Evolutionary conservation across 2,888 invertebrate species (phyloP).

Genomic region (Megalurothrips usitatus): DNA sequence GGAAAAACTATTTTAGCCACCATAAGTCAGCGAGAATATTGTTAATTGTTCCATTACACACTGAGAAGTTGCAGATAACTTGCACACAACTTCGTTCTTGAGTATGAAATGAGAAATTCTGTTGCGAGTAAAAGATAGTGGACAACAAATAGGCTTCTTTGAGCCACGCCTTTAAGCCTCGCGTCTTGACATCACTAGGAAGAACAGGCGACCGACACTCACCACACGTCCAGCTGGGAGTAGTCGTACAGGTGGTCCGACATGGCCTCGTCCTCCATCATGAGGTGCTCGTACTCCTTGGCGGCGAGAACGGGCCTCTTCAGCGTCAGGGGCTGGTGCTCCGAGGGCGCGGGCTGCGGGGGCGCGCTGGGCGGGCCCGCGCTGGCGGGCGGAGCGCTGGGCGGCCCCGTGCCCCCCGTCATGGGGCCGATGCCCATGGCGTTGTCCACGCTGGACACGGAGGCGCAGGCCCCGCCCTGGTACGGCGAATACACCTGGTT

Average conservation of each 20-base stretch:
- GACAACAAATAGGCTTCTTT: neutral
- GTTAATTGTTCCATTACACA: constrained; percentile 35
- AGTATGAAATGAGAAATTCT: neutral
- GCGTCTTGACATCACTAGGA: neutral
- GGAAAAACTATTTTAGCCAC: constrained; percentile 7
- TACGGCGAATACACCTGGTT: constrained; percentile 43
- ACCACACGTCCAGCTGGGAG: constrained; percentile 79
- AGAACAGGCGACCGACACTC: constrained; percentile 43
- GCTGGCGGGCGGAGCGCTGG: constrained; percentile 43
- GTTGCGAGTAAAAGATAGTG: constrained; percentile 34
- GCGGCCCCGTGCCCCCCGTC: constrained; percentile 38
- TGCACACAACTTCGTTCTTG: neutral
- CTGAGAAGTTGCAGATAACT: constrained; percentile 34
- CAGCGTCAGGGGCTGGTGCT: constrained; percentile 50
- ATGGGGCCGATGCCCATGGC: constrained; percentile 38
- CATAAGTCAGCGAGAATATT: constrained; percentile 31
- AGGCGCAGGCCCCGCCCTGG: constrained; percentile 34
- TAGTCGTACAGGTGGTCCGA: constrained; percentile 85
- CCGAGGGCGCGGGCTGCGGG: constrained; percentile 40
- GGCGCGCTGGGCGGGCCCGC: constrained; percentile 43
- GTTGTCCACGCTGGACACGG: constrained; percentile 27
- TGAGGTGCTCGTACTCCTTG: constrained; percentile 71
- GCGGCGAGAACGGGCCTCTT: constrained; percentile 75
- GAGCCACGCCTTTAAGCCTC: constrained; percentile 15
- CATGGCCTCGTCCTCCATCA: constrained; percentile 70